phyloP scores from a whole-genome alignment of 2,113 vertebrate genomes.

The Neolamprologus ventralis region DNA sequence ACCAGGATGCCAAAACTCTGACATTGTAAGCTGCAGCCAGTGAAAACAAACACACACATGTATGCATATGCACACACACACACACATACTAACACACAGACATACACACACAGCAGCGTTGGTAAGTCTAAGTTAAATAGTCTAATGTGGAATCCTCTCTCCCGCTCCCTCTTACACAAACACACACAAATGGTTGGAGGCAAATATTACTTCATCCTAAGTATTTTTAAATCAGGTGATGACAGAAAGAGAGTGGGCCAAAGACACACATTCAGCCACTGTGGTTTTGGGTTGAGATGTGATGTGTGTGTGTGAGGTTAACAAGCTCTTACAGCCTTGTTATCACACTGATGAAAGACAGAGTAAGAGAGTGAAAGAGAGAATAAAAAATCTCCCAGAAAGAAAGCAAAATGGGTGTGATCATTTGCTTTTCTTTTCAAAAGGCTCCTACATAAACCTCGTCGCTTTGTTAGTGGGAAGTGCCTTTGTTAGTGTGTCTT shows the following conservation, averaged over 20 bases:
- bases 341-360: slow-evolving; percentile 34
- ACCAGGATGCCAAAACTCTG: not conserved
- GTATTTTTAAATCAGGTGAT: slow-evolving; percentile 56
- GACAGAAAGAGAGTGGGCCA: slow-evolving; percentile 20
- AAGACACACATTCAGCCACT: not conserved
- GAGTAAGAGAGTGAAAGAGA: not conserved
- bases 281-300: slow-evolving; percentile 39
- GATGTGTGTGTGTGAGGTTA: slow-evolving; percentile 38
- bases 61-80: not conserved
- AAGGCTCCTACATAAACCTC: slow-evolving; percentile 27
- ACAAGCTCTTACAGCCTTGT: slow-evolving; percentile 36
- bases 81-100: not conserved
- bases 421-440: slow-evolving; percentile 29
- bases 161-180: slow-evolving; percentile 18
- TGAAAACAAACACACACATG: not conserved
- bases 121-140: slow-evolving; percentile 24
- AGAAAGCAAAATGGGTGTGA: slow-evolving; percentile 4
- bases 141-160: slow-evolving; percentile 6
- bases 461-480: not conserved
- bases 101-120: not conserved
- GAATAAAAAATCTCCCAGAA: not conserved
- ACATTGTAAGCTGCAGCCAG: not conserved
- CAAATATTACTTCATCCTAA: slow-evolving; percentile 54
- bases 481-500: not conserved
- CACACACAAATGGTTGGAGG: slow-evolving; percentile 24